phyloP scores from a whole-genome alignment of 2,113 vertebrate species.

The Pterocles burchelli region DNA sequence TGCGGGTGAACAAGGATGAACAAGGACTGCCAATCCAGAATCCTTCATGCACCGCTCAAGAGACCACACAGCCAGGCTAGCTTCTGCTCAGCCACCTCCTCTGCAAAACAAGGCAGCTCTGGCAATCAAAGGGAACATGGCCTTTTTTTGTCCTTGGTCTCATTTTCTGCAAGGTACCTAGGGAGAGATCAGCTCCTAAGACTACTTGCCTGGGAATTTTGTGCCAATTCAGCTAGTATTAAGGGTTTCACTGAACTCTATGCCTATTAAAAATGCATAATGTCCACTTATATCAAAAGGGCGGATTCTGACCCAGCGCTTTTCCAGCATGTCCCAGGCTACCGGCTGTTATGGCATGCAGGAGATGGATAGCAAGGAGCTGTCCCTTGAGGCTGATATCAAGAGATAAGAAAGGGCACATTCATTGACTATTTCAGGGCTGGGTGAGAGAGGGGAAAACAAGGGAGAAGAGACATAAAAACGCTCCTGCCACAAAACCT shows the following conservation, averaged over 20 bases:
- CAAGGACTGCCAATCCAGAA: not conserved
- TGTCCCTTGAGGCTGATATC: constrained; percentile 32
- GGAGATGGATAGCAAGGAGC: not conserved
- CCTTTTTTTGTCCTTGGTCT: constrained; percentile 56
- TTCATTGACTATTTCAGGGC: not conserved
- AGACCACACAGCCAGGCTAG: not conserved
- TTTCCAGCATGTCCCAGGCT: not conserved
- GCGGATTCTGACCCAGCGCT: not conserved
- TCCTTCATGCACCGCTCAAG: not conserved
- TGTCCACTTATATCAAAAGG: constrained; percentile 40
- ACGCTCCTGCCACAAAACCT: not conserved
- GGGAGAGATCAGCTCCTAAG: constrained; percentile 62
- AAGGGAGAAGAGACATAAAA: not conserved
- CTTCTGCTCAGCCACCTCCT: constrained; percentile 2
- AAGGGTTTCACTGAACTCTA: constrained; percentile 13
- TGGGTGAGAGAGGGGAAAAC: not conserved
- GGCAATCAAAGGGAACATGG: not conserved
- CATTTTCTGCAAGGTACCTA: constrained; percentile 45
- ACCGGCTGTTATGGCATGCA: not conserved
- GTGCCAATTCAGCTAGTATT: constrained; percentile 55
- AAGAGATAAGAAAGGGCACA: constrained; percentile 1
- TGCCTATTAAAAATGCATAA: constrained; percentile 53
- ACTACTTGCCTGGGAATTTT: constrained; percentile 40
- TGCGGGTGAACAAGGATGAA: not conserved
- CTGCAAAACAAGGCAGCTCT: not conserved